A percentile compares a stretch with the other conserved stretches of the same genome.
Evolutionary conservation across 2,797 vertebrate genomes (phyloP).

Genomic region (Sarcophilus harrisii): DNA sequence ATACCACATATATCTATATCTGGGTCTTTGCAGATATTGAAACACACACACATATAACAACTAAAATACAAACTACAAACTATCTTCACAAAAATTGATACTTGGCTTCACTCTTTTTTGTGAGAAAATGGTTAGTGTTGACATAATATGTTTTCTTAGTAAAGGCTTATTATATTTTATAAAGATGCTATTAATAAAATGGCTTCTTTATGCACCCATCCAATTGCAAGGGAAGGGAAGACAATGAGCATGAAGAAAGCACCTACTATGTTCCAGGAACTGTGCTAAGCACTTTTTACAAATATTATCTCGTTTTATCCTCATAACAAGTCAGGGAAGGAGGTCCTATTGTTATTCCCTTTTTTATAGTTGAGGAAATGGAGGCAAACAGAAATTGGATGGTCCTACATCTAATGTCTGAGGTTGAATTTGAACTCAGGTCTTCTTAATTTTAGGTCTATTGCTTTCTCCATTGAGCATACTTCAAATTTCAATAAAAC

Average conservation of each 20-base stretch:
- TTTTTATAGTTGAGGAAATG: background rate
- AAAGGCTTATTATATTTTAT: background rate
- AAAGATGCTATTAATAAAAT: background rate
- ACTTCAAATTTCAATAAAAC: conserved; percentile 23
- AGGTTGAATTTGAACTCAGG: background rate
- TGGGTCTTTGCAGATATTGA: background rate
- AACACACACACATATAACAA: background rate
- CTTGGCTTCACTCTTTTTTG: background rate
- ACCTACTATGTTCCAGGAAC: background rate
- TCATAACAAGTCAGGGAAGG: background rate
- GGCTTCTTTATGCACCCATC: background rate
- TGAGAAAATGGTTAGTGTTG: background rate
- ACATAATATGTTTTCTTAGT: background rate
- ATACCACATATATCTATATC: background rate
- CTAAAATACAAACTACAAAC: background rate
- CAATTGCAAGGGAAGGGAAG: background rate
- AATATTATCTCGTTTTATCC: background rate
- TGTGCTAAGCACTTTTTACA: background rate
- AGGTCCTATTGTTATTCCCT: background rate
- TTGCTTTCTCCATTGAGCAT: background rate
- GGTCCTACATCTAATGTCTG: background rate
- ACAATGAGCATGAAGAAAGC: background rate
- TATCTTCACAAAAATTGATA: background rate
- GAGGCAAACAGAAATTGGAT: background rate
- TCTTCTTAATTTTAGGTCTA: background rate